Conservation (phyloP, 1,140 invertebrate species). For the Pseudomyrmex flavicornis region DNA sequence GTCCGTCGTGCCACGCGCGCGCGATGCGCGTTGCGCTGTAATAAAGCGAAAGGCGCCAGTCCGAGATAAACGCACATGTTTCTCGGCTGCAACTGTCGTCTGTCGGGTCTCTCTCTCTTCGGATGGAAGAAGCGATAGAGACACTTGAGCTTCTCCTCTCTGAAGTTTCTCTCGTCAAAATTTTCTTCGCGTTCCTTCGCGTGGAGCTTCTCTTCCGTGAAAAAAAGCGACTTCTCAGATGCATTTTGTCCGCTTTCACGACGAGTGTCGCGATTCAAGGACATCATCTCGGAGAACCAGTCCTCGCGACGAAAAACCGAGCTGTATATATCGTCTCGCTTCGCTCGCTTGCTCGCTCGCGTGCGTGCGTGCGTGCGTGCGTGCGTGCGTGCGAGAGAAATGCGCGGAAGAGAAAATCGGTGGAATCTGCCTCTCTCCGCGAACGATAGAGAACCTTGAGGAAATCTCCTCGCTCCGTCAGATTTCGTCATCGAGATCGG, state of each 20-base stretch:
- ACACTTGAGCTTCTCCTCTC: too few species aligned
- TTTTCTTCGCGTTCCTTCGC: too few species aligned
- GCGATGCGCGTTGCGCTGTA: constrained; percentile 56
- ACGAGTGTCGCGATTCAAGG: constrained; percentile 65
- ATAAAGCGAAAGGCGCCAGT: constrained; percentile 67
- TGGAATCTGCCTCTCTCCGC: constrained; percentile 68
- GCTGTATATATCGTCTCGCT: neutral
- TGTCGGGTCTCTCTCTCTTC: too few species aligned
- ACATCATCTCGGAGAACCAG: constrained; percentile 68
- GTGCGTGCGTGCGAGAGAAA: constrained; percentile 20
- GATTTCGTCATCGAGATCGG: constrained; percentile 80
- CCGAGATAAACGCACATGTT: constrained; percentile 66
- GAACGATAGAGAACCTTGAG: constrained; percentile 77
- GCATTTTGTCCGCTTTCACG: constrained; percentile 36
- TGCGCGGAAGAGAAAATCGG: constrained; percentile 32
- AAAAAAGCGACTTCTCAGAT: neutral
- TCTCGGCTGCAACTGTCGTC: too few species aligned
- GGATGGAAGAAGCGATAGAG: too few species aligned
- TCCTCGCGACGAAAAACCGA: constrained; percentile 64
- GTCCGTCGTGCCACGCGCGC: neutral
- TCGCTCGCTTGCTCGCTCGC: neutral
- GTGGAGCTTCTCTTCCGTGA: neutral
- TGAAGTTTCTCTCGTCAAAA: too few species aligned
- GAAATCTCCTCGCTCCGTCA: constrained; percentile 80
- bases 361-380: constrained; percentile 28